Conservation (phyloP, 2,113 vertebrate species). For the Gavia stellata region DNA sequence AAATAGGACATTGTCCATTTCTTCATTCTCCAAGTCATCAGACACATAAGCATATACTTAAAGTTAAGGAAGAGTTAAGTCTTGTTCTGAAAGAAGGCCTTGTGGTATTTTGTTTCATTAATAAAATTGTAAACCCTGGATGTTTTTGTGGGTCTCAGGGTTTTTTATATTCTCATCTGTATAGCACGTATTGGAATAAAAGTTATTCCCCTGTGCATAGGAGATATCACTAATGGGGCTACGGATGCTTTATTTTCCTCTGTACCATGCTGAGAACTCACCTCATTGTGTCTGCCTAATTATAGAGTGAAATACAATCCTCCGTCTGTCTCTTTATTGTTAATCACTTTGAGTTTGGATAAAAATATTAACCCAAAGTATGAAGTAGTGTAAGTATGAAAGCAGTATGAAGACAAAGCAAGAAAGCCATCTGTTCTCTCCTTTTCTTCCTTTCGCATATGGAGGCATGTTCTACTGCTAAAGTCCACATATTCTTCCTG, state of each 20-base stretch:
- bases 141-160: neutral
- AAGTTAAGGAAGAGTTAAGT: neutral
- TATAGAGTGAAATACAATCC: slow-evolving; percentile 49
- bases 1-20: neutral
- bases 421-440: slow-evolving; percentile 37
- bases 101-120: slow-evolving; percentile 22
- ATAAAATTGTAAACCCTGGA: neutral
- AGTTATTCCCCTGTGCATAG: slow-evolving; percentile 15
- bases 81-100: neutral
- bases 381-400: neutral
- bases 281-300: slow-evolving; percentile 58
- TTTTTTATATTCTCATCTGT: neutral
- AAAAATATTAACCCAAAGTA: slow-evolving; percentile 48
- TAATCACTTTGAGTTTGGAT: slow-evolving; percentile 18
- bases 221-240: slow-evolving; percentile 40
- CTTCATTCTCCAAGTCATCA: neutral
- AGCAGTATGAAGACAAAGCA: slow-evolving; percentile 11
- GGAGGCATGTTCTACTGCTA: neutral
- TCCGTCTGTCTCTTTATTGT: slow-evolving; percentile 14
- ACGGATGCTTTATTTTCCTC: neutral
- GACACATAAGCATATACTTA: neutral
- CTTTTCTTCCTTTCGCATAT: neutral
- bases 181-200: neutral
- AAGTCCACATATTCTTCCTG: neutral
- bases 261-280: slow-evolving; percentile 38